A percentile compares a stretch with the other conserved stretches of the same genome.
Evolutionary conservation across 2,113 vertebrate genomes (phyloP).

Genomic region (Phainopepla nitens): DNA sequence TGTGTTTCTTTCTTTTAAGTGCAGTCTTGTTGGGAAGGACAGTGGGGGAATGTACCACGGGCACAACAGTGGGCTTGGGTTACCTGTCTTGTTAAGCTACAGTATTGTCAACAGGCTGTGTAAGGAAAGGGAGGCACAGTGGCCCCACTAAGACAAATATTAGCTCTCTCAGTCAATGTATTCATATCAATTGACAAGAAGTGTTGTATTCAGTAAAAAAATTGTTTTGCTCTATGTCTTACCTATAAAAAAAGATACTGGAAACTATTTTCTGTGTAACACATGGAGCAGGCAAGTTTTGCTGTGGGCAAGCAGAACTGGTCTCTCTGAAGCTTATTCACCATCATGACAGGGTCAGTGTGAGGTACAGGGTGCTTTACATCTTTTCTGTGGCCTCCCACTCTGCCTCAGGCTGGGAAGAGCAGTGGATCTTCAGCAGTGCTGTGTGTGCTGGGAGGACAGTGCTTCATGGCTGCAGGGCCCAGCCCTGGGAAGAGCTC

Average conservation of each 20-base stretch:
- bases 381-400: neutral
- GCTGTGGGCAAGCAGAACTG: neutral
- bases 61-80: neutral
- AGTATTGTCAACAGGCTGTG: neutral
- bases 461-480: fast-evolving
- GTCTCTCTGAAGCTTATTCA: neutral
- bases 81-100: neutral
- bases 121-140: neutral
- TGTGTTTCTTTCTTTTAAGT: neutral
- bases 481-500: neutral
- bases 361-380: neutral
- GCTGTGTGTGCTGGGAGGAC: neutral
- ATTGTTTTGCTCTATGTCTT: fast-evolving
- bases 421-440: neutral
- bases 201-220: neutral
- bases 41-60: fast-evolving
- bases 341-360: neutral
- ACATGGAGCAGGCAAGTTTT: neutral
- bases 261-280: neutral
- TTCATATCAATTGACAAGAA: neutral
- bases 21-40: neutral
- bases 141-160: neutral
- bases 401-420: neutral
- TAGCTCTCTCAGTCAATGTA: neutral
- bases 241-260: neutral